phyloP scores from a whole-genome alignment of 2,888 invertebrate genomes.

The Lasioglossum vierecki region DNA sequence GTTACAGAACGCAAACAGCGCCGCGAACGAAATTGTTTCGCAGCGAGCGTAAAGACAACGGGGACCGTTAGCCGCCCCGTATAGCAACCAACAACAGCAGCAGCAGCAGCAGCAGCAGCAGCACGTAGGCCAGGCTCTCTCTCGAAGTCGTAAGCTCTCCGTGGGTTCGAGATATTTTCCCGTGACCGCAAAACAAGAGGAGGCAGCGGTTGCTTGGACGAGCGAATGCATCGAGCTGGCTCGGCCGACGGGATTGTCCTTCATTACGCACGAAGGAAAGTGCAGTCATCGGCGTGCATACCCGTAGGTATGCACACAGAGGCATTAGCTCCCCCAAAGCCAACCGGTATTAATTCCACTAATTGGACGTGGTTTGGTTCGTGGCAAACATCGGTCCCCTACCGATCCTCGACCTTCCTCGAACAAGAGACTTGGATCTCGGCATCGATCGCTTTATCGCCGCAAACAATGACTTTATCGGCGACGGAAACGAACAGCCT shows the following conservation, averaged over 20 bases:
- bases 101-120: slow-evolving; percentile 18
- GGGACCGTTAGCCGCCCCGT: slow-evolving; percentile 27
- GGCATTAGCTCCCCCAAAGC: slow-evolving; percentile 81
- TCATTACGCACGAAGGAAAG: slow-evolving; percentile 80
- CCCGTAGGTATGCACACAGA: slow-evolving; percentile 74
- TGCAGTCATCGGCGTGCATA: slow-evolving; percentile 78
- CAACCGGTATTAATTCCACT: slow-evolving; percentile 82
- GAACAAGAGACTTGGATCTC: slow-evolving; percentile 72
- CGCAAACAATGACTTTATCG: slow-evolving; percentile 53
- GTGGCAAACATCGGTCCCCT: slow-evolving; percentile 79
- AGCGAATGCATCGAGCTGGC: slow-evolving; percentile 65
- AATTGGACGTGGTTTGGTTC: slow-evolving; percentile 82
- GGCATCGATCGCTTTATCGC: slow-evolving; percentile 73
- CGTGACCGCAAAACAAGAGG: slow-evolving; percentile 66
- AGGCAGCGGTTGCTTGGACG: slow-evolving; percentile 62
- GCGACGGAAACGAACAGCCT: not conserved
- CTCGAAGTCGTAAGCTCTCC: slow-evolving; percentile 45
- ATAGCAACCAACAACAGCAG: not conserved
- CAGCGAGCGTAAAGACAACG: slow-evolving; percentile 21
- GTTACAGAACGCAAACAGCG: slow-evolving; percentile 41
- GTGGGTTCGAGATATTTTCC: slow-evolving; percentile 48
- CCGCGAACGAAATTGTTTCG: slow-evolving; percentile 20
- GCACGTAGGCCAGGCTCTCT: not conserved
- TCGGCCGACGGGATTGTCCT: slow-evolving; percentile 72
- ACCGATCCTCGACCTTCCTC: slow-evolving; percentile 65